A percentile compares a stretch with the other conserved stretches of the same genome.
These are phyloP conservation scores for Patagioenas fasciata DNA, from an alignment of 2,113 vertebrate species.

Conservation along the genomic window DNA sequence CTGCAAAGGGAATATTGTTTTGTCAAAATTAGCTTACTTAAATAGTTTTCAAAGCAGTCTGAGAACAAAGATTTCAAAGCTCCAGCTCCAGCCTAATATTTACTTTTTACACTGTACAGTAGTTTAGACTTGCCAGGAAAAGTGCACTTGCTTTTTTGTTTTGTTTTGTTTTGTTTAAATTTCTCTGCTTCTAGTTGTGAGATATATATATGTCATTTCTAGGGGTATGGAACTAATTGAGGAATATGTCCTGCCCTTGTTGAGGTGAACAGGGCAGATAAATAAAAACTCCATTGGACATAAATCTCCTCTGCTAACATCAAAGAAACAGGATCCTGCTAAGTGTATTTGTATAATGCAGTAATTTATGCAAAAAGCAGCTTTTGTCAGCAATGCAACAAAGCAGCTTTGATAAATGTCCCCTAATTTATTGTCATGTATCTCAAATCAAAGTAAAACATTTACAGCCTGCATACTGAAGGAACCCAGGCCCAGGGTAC, in stretches of 20 bases:
- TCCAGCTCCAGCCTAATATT: slow-evolving; percentile 53
- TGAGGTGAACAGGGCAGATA: slow-evolving; percentile 84
- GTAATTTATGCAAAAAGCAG: slow-evolving; percentile 94
- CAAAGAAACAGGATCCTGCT: slow-evolving; percentile 82
- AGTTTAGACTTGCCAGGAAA: slow-evolving; percentile 62
- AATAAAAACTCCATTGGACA: slow-evolving; percentile 81
- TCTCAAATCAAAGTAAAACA: slow-evolving; percentile 93
- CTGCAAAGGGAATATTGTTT: slow-evolving; percentile 55
- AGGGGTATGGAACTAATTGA: slow-evolving; percentile 87
- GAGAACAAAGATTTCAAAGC: slow-evolving; percentile 72
- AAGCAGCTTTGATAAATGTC: slow-evolving; percentile 91
- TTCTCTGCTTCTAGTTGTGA: slow-evolving; percentile 75
- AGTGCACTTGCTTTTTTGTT: slow-evolving; percentile 50
- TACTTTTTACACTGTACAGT: slow-evolving; percentile 61
- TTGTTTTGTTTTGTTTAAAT: slow-evolving; percentile 55
- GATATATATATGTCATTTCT: slow-evolving; percentile 80
- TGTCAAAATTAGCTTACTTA: slow-evolving; percentile 59
- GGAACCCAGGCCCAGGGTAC: slow-evolving; percentile 81
- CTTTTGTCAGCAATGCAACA: slow-evolving; percentile 85
- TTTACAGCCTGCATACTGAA: slow-evolving; percentile 90
- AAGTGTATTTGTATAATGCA: slow-evolving; percentile 87
- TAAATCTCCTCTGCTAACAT: slow-evolving; percentile 87
- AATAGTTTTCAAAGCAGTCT: slow-evolving; percentile 48
- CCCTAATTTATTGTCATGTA: slow-evolving; percentile 96
- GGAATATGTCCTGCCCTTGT: slow-evolving; percentile 82